Conservation (phyloP, 1,140 invertebrate species). For the Sycophaga agraensis region DNA sequence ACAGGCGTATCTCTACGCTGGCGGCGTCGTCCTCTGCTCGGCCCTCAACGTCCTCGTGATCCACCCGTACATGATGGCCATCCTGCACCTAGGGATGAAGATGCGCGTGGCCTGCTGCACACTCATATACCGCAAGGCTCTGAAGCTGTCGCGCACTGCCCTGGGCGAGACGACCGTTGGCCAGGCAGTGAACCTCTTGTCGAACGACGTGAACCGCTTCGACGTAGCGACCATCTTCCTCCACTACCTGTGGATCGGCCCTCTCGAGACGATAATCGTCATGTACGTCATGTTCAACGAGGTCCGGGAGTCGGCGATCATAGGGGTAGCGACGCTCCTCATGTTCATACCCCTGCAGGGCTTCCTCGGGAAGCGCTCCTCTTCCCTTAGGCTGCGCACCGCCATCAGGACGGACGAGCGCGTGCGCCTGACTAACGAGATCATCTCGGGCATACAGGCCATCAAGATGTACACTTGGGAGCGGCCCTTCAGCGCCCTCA, state of each 20-base stretch:
- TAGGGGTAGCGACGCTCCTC: constrained; percentile 77
- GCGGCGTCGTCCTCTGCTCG: constrained; percentile 68
- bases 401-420: constrained; percentile 77
- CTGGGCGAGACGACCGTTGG: constrained; percentile 77
- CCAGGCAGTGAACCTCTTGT: constrained; percentile 84
- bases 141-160: constrained; percentile 66
- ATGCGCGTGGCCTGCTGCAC: constrained; percentile 77
- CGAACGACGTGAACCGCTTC: constrained; percentile 79
- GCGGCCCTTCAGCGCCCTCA: constrained; percentile 73
- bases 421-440: constrained; percentile 83
- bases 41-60: constrained; percentile 67
- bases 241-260: constrained; percentile 72
- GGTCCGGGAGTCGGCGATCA: constrained; percentile 71
- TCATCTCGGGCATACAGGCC: constrained; percentile 76
- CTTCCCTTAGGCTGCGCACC: constrained; percentile 58
- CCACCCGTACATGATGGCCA: constrained; percentile 77
- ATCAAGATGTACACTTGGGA: constrained; percentile 95
- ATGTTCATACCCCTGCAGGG: constrained; percentile 83
- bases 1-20: constrained; percentile 70
- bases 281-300: constrained; percentile 75
- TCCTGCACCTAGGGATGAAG: constrained; percentile 73
- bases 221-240: constrained; percentile 68
- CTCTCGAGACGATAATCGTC: constrained; percentile 73
- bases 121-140: constrained; percentile 78
- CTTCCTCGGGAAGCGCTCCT: constrained; percentile 71